Percentiles rank a stretch among this genome's conserved stretches.
Conservation (phyloP, 2,888 invertebrate species). For the Drosophila barbarae region DNA sequence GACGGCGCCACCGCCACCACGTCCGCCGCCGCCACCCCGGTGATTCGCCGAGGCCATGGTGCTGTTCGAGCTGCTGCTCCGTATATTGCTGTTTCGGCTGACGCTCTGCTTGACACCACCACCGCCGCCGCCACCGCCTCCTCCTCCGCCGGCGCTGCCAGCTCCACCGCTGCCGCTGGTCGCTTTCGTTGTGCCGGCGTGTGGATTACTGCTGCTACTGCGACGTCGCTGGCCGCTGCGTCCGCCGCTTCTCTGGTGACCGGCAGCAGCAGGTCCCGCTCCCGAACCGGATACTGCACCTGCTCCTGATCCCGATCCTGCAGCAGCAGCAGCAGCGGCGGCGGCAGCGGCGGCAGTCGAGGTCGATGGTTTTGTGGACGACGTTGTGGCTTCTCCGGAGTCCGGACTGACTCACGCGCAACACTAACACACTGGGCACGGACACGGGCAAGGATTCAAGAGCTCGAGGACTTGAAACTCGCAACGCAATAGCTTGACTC, state of each 20-base stretch:
- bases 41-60: conserved; percentile 81
- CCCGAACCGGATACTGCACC: conserved; percentile 36
- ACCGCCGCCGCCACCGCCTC: conserved; percentile 55
- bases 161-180: conserved; percentile 75
- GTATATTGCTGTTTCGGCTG: conserved; percentile 79
- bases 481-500: conserved; percentile 10
- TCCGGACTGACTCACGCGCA: conserved; percentile 34
- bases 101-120: conserved; percentile 77
- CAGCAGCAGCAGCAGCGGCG: conserved; percentile 53
- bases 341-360: conserved; percentile 74
- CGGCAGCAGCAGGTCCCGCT: conserved; percentile 33
- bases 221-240: conserved; percentile 69
- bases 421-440: conserved; percentile 26
- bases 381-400: conserved; percentile 61
- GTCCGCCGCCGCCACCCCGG: conserved; percentile 77
- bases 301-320: conserved; percentile 57
- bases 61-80: conserved; percentile 80
- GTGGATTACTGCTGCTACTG: conserved; percentile 74
- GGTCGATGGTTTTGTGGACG: conserved; percentile 70
- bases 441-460: conserved; percentile 9
- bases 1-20: conserved; percentile 67
- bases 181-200: conserved; percentile 73
- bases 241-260: conserved; percentile 59
- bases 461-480: conserved; percentile 10
- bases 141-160: conserved; percentile 73